Base-by-base conservation (phyloP, 2,797 vertebrate genomes). In the Morelia viridis region DNA sequence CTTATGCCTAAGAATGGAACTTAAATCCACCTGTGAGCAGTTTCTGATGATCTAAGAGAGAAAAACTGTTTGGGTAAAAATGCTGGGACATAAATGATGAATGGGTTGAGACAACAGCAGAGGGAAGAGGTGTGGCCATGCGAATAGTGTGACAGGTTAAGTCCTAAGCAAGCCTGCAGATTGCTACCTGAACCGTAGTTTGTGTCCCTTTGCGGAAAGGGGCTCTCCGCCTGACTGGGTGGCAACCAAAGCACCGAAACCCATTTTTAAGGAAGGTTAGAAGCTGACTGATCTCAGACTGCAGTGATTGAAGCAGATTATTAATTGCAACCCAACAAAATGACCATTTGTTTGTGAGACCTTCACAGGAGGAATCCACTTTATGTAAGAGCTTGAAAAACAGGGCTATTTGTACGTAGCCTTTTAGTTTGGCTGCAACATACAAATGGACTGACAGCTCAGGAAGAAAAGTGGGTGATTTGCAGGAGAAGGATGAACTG, bases 71-170 rank as follows among this genome's bases (percentile, higher is more conserved):
- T 1, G 15, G 26, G 35, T 64, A 31, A 56, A 94, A 90, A 94
- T 90, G 91, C 88, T 90, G 62, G 93, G 90, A 80, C 80, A 89
- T 0, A 35, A 10, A 94, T 91, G 95, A 94, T 93, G 93, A 87
- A 62, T 88, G 89, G 91, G 90, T 0, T 11, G 93, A 88, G 89
- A 89, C 89, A 91, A 10, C 87, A 4, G 86, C 91, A 9, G 84
- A 22, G 53, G 91, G 89, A 26, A 94, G 76, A 80, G 96, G 95
- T 94, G 93, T 93, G 90, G 91, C 94, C 10, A 0, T 62, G 64
- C 76, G 24, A 88, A 91, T 15, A 88, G 76, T 61, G 58, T 89
- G 89, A 31, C 92, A 56, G 3, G 50, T 57, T 62, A 61, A 35
- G 87, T 12, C 17, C 0, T 90, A 91, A 91, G 90, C 62, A 88